Percentiles rank a stretch among this genome's conserved stretches.
These are phyloP conservation scores for Orientallactaga sibirica DNA, from an alignment of 2,797 vertebrate species.

Conservation along the genomic window DNA sequence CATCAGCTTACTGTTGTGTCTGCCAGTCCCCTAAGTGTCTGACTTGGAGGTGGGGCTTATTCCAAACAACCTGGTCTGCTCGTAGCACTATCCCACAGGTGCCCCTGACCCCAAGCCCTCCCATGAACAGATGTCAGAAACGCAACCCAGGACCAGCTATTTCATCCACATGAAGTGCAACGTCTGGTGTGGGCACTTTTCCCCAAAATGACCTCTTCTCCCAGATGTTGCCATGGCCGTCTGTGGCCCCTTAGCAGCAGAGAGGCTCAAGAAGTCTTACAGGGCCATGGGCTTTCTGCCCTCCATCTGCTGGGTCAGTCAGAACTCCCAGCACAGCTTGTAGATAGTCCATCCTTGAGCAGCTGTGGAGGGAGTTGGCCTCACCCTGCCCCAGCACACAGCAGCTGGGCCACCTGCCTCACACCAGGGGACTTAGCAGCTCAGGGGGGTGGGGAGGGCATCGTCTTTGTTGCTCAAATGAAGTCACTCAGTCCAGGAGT, in stretches of 20 bases:
- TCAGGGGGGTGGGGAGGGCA: conserved; percentile 63
- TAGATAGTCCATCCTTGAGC: neutral
- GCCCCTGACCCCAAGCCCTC: neutral
- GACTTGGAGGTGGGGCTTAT: neutral
- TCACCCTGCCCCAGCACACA: conserved; percentile 49
- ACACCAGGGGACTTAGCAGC: conserved; percentile 53
- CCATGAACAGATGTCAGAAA: conserved; percentile 41
- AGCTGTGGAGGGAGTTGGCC: conserved; percentile 1
- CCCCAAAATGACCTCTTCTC: conserved; percentile 6
- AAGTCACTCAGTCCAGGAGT: conserved; percentile 5
- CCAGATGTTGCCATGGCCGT: conserved; percentile 21
- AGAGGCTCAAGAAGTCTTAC: conserved; percentile 13
- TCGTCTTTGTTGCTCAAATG: neutral
- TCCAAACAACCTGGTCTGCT: neutral
- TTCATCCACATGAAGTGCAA: conserved; percentile 2
- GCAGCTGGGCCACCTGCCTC: conserved; percentile 68
- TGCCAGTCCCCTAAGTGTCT: neutral
- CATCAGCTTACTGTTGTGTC: neutral
- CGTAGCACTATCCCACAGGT: neutral
- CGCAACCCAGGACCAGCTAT: neutral
- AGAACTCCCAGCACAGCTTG: conserved; percentile 16
- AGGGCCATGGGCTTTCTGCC: neutral
- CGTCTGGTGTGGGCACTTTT: conserved; percentile 36
- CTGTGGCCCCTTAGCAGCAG: neutral
- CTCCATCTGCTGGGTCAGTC: conserved; percentile 61